These are phyloP conservation scores for Ischnus inquisitorius DNA, from an alignment of 2,888 invertebrate species.

Conservation along the genomic window DNA sequence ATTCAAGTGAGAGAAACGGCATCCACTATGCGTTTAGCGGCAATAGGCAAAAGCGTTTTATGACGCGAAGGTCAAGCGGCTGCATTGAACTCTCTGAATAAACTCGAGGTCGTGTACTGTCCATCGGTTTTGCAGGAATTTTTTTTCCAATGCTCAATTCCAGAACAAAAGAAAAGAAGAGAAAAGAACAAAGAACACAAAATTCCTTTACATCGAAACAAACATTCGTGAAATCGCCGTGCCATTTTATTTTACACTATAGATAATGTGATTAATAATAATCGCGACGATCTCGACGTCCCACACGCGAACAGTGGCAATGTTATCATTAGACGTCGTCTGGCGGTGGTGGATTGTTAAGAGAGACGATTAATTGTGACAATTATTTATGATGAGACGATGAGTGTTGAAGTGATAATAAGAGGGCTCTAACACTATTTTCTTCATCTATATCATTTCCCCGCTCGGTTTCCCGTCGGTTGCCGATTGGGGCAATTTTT, in stretches of 20 bases:
- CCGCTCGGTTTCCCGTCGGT: background rate
- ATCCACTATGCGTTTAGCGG: conserved; percentile 13
- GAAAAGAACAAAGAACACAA: too few relatives aligned
- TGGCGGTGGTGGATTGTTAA: background rate
- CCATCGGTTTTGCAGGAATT: conserved; percentile 16
- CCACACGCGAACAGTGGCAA: conserved; percentile 12
- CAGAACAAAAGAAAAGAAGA: background rate
- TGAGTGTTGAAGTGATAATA: conserved; percentile 14
- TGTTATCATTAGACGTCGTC: conserved; percentile 1
- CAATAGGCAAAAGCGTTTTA: conserved; percentile 34
- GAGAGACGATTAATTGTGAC: conserved; percentile 34
- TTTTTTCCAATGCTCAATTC: background rate
- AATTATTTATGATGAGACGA: conserved; percentile 37
- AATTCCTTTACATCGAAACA: background rate
- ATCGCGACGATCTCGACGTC: background rate
- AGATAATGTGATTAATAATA: background rate
- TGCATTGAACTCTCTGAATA: conserved; percentile 66
- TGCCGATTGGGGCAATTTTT: background rate
- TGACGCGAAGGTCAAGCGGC: conserved; percentile 58
- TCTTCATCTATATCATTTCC: conserved; percentile 1
- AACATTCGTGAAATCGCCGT: background rate
- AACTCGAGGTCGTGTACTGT: conserved; percentile 56
- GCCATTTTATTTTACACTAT: background rate
- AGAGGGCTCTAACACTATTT: conserved; percentile 7
- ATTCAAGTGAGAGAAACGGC: conserved; percentile 34